Percentiles rank a stretch among this genome's conserved stretches.
phyloP scores from a whole-genome alignment of 2,888 invertebrate genomes.

The Ferrisia virgata region DNA sequence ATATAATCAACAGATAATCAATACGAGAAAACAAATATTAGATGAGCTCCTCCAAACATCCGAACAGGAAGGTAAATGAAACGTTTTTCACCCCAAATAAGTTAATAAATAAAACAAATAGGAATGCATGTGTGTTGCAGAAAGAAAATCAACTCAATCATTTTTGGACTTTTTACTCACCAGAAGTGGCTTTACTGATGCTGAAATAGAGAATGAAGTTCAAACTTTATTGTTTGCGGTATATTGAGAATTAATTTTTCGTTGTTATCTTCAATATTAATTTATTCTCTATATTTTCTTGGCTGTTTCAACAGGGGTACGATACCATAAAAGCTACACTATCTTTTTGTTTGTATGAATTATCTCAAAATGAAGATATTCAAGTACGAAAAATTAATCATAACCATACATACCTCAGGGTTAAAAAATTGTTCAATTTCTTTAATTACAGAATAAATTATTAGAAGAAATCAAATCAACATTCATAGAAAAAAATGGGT shows the following conservation, averaged over 20 bases:
- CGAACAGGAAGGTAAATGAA: too few relatives aligned
- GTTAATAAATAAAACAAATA: too few relatives aligned
- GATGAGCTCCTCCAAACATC: too few relatives aligned
- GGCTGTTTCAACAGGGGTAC: slow-evolving; percentile 49
- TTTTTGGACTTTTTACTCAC: slow-evolving; percentile 35
- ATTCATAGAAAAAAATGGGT: slow-evolving; percentile 6
- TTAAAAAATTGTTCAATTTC: background rate
- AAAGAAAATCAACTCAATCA: background rate
- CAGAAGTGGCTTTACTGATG: slow-evolving; percentile 13
- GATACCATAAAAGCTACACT: slow-evolving; percentile 50
- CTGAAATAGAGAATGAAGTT: slow-evolving; percentile 48
- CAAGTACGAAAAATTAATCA: slow-evolving; percentile 41
- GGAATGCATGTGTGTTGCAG: too few relatives aligned
- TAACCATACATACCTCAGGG: too few relatives aligned
- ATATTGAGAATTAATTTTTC: background rate
- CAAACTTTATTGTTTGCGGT: slow-evolving; percentile 46
- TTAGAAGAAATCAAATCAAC: slow-evolving; percentile 38
- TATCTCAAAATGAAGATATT: slow-evolving; percentile 47
- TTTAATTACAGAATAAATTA: background rate
- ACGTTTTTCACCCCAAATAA: too few relatives aligned
- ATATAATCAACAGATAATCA: too few relatives aligned
- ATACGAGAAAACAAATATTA: too few relatives aligned
- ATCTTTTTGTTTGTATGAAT: slow-evolving; percentile 48
- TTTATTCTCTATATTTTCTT: too few relatives aligned
- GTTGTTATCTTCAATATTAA: background rate